These are phyloP conservation scores for Dione vanillae DNA, from an alignment of 2,888 invertebrate species.

Conservation along the genomic window DNA sequence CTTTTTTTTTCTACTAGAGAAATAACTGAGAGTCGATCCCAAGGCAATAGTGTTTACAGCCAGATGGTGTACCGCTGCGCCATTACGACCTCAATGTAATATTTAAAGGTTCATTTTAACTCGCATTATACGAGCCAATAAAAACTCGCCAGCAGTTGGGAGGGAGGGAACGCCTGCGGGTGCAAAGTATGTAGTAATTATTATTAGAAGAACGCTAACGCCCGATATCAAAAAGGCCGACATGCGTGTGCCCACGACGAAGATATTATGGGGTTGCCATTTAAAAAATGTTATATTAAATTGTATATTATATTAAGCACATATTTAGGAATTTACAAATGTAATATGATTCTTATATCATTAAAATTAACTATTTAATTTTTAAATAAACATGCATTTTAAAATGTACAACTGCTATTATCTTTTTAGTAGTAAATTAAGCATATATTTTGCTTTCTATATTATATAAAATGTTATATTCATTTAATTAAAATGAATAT, in stretches of 20 bases:
- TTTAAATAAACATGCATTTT: no score
- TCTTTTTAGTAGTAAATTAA: no score
- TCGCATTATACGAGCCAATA: slow-evolving; percentile 50
- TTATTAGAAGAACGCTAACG: slow-evolving; percentile 76
- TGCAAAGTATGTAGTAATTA: slow-evolving; percentile 82
- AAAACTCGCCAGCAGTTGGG: slow-evolving; percentile 52
- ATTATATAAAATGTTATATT: no score
- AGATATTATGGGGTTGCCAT: not conserved
- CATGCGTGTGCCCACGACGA: slow-evolving; percentile 49
- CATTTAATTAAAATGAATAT: not conserved
- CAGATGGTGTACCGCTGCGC: not conserved
- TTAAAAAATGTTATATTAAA: not conserved
- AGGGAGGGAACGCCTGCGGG: slow-evolving; percentile 57
- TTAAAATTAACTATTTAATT: no score
- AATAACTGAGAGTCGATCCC: not conserved
- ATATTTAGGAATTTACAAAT: no score
- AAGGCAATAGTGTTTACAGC: no score
- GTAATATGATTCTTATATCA: no score
- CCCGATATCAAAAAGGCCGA: slow-evolving; percentile 78
- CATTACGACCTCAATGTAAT: slow-evolving; percentile 47
- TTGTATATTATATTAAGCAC: not conserved
- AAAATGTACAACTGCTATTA: no score
- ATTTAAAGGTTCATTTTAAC: slow-evolving; percentile 21
- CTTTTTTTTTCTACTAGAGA: no score
- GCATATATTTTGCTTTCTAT: no score